A percentile compares a stretch with the other conserved stretches of the same genome.
Evolutionary conservation across 2,888 invertebrate species (phyloP).

Genomic region (Cryptops parisi): DNA sequence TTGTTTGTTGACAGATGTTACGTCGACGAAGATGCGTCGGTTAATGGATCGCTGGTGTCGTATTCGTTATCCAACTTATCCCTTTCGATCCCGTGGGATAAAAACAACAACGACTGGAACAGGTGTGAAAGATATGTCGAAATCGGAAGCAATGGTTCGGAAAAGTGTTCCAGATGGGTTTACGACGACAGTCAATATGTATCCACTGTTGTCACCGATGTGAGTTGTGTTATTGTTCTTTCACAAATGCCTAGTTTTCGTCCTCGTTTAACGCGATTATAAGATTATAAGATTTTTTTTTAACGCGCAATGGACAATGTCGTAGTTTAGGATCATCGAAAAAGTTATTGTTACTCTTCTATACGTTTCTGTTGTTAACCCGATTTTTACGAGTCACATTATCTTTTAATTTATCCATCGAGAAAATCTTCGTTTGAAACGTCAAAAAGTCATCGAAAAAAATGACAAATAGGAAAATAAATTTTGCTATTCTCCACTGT

Average conservation of each 20-base stretch:
- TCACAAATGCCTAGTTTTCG: not conserved
- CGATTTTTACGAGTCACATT: too few relatives aligned
- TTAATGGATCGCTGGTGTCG: not conserved
- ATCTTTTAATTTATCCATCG: too few relatives aligned
- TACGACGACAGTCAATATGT: constrained; percentile 3
- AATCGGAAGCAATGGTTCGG: not conserved
- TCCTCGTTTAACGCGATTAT: not conserved
- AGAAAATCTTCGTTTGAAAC: too few relatives aligned
- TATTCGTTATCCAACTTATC: not conserved
- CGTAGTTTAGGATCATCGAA: not conserved
- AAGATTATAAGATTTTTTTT: not conserved
- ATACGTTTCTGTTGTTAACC: too few relatives aligned
- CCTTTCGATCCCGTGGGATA: constrained; percentile 4
- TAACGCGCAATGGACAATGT: not conserved
- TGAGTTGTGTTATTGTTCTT: too few relatives aligned
- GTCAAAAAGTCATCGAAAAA: too few relatives aligned
- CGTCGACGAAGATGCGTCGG: not conserved
- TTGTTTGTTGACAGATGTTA: not conserved
- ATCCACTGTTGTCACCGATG: constrained; percentile 1
- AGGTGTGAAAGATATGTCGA: not conserved
- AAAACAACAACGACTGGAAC: not conserved
- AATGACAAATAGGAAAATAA: too few relatives aligned
- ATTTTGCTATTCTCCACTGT: too few relatives aligned
- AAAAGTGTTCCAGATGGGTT: not conserved
- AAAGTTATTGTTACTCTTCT: not conserved